Evolutionary conservation across 2,797 vertebrate genomes (phyloP).

Genomic region (Stomatorhinus walkeri): DNA sequence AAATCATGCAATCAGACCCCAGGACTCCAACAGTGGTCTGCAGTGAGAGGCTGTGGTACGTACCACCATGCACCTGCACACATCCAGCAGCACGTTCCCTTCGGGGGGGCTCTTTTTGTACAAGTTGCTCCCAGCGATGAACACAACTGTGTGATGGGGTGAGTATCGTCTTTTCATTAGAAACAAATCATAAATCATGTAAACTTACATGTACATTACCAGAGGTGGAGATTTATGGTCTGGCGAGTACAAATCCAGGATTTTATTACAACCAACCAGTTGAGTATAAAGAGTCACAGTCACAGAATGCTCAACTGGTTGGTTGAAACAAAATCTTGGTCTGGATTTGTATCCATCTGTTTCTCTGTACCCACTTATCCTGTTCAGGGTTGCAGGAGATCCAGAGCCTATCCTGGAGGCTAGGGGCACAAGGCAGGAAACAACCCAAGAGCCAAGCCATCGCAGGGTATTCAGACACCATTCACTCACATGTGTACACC

Average conservation of each 20-base stretch:
- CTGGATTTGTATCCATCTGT: not conserved
- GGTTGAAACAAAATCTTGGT: not conserved
- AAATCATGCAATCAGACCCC: not conserved
- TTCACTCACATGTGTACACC: not conserved
- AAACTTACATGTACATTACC: not conserved
- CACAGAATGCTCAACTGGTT: not conserved
- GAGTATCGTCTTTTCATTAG: not conserved
- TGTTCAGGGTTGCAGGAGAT: not conserved
- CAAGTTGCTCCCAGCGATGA: slow-evolving; percentile 76
- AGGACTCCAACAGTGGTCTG: not conserved
- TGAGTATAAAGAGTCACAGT: not conserved
- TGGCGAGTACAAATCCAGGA: not conserved
- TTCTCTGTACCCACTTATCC: not conserved
- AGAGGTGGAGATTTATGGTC: not conserved
- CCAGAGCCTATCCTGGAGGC: not conserved
- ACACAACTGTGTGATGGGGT: slow-evolving; percentile 69
- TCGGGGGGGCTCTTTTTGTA: slow-evolving; percentile 81
- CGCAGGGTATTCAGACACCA: not conserved
- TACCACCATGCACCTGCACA: slow-evolving; percentile 81
- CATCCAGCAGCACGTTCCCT: slow-evolving; percentile 79
- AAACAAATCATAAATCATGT: not conserved
- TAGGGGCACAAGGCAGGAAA: not conserved
- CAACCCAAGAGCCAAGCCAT: not conserved
- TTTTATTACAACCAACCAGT: not conserved
- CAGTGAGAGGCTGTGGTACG: slow-evolving; percentile 46